Percentiles rank a stretch among this genome's conserved stretches.
phyloP scores from a whole-genome alignment of 1,140 invertebrate species.

The Pectinophora gossypiella region DNA sequence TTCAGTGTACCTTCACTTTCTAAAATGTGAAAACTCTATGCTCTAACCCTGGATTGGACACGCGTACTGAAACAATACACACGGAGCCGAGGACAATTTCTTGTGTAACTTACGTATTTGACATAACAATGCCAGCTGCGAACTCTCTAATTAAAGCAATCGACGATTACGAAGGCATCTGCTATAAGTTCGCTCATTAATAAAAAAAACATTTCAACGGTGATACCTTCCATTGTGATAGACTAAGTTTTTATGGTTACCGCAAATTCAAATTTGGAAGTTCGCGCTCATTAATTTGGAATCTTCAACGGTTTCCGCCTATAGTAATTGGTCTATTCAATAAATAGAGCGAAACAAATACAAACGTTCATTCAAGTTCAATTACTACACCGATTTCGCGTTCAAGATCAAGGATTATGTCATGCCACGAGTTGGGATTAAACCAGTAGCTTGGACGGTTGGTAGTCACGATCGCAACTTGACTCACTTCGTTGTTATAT shows the following conservation, averaged over 20 bases:
- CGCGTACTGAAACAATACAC: constrained; percentile 9
- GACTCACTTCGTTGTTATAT: too few relatives aligned
- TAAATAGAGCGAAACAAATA: constrained; percentile 47
- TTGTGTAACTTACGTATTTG: constrained; percentile 13
- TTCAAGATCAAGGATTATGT: constrained; percentile 2
- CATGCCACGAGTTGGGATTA: not conserved
- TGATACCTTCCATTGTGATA: too few relatives aligned
- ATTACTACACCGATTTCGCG: not conserved
- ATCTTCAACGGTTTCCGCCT: constrained; percentile 28
- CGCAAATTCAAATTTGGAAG: too few relatives aligned
- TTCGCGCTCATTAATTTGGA: constrained; percentile 2
- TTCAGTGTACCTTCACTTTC: constrained; percentile 71
- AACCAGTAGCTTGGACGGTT: too few relatives aligned
- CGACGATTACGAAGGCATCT: too few relatives aligned
- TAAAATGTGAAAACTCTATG: constrained; percentile 56
- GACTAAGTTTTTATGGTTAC: too few relatives aligned
- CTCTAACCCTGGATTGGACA: constrained; percentile 36
- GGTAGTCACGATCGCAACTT: too few relatives aligned
- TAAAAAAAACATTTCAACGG: too few relatives aligned
- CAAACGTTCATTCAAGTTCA: constrained; percentile 22
- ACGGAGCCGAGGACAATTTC: not conserved
- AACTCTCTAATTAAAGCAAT: not conserved
- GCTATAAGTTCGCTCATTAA: too few relatives aligned
- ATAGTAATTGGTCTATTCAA: constrained; percentile 32
- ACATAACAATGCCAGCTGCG: constrained; percentile 11